Evolutionary conservation across 2,888 invertebrate genomes (phyloP).

Genomic region (Elmis aenea): DNA sequence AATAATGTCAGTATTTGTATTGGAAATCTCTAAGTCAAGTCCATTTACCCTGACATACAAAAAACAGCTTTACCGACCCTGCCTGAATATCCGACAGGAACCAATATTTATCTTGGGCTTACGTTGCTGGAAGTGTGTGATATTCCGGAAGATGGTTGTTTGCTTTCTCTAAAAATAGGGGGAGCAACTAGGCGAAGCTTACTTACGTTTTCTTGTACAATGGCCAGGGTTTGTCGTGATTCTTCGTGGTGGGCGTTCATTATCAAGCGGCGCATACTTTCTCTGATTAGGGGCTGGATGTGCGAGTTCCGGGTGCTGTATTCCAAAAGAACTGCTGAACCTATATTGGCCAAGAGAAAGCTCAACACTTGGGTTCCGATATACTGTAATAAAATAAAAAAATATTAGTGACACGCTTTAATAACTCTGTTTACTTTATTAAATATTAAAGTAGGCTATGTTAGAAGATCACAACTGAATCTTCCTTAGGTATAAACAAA

Average conservation of each 20-base stretch:
- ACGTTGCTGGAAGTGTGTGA: slow-evolving; percentile 33
- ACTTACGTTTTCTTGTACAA: slow-evolving; percentile 81
- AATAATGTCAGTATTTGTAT: slow-evolving; percentile 28
- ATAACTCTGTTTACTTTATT: too few species aligned
- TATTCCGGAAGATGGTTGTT: slow-evolving; percentile 32
- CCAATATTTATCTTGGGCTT: slow-evolving; percentile 39
- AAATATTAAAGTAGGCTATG: too few species aligned
- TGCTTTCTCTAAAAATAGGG: slow-evolving; percentile 27
- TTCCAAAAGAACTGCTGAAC: slow-evolving; percentile 71
- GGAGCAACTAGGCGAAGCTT: slow-evolving; percentile 24
- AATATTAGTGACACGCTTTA: too few species aligned
- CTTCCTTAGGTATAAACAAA: too few species aligned
- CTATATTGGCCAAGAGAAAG: slow-evolving; percentile 67
- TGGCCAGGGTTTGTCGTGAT: slow-evolving; percentile 62
- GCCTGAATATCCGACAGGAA: slow-evolving; percentile 36
- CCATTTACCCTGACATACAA: slow-evolving; percentile 24
- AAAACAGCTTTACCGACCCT: slow-evolving; percentile 29
- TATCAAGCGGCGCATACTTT: slow-evolving; percentile 67
- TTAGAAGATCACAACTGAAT: too few species aligned
- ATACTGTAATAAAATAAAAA: slow-evolving; percentile 55
- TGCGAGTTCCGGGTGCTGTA: slow-evolving; percentile 77
- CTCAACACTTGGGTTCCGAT: slow-evolving; percentile 66
- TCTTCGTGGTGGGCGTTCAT: slow-evolving; percentile 69
- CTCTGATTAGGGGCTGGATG: slow-evolving; percentile 70
- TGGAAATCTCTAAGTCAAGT: slow-evolving; percentile 25